These are phyloP conservation scores for Melanotaenia trifasciata DNA, from an alignment of 2,797 vertebrate species.

Conservation along the genomic window DNA sequence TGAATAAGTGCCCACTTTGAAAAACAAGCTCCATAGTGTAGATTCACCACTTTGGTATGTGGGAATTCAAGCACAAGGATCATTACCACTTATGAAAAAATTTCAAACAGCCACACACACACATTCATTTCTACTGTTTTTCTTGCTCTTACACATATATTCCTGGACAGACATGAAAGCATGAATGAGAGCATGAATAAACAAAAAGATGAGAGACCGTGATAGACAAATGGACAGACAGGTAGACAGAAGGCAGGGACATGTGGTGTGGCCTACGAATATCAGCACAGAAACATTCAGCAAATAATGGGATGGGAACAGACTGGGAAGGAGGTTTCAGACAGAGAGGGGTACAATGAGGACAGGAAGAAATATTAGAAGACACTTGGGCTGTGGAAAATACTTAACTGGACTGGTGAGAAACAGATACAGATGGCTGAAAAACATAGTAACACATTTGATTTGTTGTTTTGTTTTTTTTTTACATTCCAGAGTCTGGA, in stretches of 20 bases:
- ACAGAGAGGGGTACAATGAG: constrained; percentile 25
- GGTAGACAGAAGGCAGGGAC: constrained; percentile 32
- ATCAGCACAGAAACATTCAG: constrained; percentile 31
- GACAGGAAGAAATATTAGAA: constrained; percentile 36
- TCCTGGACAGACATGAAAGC: constrained; percentile 17
- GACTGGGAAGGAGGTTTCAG: constrained; percentile 38
- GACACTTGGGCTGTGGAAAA: constrained; percentile 15
- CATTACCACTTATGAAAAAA: constrained; percentile 35
- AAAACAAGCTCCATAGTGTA: constrained; percentile 43
- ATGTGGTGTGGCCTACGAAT: constrained; percentile 34
- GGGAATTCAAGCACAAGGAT: constrained; percentile 53
- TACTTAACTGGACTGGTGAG: constrained; percentile 35
- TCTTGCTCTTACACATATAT: constrained; percentile 24
- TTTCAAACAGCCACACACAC: constrained; percentile 16
- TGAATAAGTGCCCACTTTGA: constrained; percentile 38
- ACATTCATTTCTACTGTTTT: constrained; percentile 13
- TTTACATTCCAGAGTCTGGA: constrained; percentile 36
- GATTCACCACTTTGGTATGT: constrained; percentile 53
- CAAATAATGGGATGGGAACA: constrained; percentile 43
- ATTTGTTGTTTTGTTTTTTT: constrained; percentile 10
- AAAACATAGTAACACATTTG: constrained; percentile 23
- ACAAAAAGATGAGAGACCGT: constrained; percentile 3
- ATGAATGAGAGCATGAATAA: constrained; percentile 27
- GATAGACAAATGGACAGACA: constrained; percentile 30
- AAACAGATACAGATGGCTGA: constrained; percentile 15